Conservation (phyloP, 2,113 vertebrate genomes). For the Periophthalmodon schlosseri region DNA sequence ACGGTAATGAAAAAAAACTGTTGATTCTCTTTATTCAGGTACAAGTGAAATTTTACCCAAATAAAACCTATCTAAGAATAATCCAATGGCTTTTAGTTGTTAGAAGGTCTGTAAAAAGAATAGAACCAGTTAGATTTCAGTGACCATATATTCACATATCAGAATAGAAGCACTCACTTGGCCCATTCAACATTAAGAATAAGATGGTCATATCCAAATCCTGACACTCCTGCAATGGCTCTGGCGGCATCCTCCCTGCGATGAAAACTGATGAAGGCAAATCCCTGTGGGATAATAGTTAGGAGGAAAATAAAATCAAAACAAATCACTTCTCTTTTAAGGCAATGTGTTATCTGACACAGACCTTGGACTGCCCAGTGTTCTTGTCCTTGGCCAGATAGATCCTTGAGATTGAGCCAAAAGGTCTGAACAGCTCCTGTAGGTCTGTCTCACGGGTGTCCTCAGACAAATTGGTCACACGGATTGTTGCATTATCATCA, state of each 20-base stretch:
- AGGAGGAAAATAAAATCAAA: neutral
- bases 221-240: conserved; percentile 91
- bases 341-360: neutral
- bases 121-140: neutral
- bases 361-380: conserved; percentile 95
- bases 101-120: conserved; percentile 74
- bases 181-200: conserved; percentile 98
- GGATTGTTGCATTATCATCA: conserved; percentile 96
- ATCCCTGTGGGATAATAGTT: conserved; percentile 78
- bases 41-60: neutral
- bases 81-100: conserved; percentile 70
- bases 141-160: neutral
- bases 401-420: conserved; percentile 96
- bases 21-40: conserved; percentile 5
- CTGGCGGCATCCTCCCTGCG: conserved; percentile 91
- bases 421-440: conserved; percentile 97
- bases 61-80: conserved; percentile 29
- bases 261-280: conserved; percentile 97
- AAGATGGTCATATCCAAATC: conserved; percentile 95
- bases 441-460: conserved; percentile 96
- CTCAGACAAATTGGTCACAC: conserved; percentile 96
- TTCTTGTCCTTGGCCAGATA: conserved; percentile 98
- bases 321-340: neutral
- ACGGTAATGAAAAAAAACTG: neutral
- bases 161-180: conserved; percentile 80